Evolutionary conservation across 2,797 vertebrate species (phyloP).

Genomic region (Jordanella pulchra): DNA sequence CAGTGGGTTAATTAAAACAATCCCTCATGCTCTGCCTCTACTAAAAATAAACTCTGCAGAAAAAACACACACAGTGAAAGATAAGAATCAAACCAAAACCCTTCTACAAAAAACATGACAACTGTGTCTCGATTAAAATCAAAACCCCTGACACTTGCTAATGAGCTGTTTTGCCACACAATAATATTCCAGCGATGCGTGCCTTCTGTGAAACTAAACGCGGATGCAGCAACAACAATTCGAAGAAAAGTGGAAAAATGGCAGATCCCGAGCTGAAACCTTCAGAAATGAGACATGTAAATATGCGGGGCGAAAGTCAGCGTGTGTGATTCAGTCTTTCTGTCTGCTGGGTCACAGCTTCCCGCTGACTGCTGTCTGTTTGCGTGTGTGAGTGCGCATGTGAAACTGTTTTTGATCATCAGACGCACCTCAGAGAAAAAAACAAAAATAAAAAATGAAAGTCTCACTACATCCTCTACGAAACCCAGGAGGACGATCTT

Average conservation of each 20-base stretch:
- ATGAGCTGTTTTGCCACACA: constrained; percentile 25
- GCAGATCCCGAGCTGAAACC: constrained; percentile 23
- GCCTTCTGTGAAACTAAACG: constrained; percentile 39
- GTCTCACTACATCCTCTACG: constrained; percentile 32
- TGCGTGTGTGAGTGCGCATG: constrained; percentile 13
- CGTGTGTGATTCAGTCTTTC: constrained; percentile 17
- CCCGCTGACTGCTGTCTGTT: constrained; percentile 20
- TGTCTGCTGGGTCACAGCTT: constrained; percentile 18
- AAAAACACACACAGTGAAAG: neutral
- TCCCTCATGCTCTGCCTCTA: constrained; percentile 16
- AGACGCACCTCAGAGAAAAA: constrained; percentile 14
- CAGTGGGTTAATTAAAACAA: constrained; percentile 40
- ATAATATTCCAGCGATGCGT: neutral
- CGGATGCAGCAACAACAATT: constrained; percentile 40
- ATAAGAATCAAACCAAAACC: neutral
- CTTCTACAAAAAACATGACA: neutral
- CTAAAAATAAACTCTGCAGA: constrained; percentile 12
- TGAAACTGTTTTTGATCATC: constrained; percentile 11
- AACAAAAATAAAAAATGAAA: neutral
- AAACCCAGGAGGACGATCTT: constrained; percentile 37
- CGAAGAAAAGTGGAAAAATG: constrained; percentile 44
- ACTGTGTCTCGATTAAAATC: neutral
- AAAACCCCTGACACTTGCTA: neutral
- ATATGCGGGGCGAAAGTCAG: constrained; percentile 26
- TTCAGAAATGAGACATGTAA: constrained; percentile 13